Evolutionary conservation across 37 sponge, comb jelly and placozoan genomes (phyloP).

Genomic region (Halichondria panicea): DNA sequence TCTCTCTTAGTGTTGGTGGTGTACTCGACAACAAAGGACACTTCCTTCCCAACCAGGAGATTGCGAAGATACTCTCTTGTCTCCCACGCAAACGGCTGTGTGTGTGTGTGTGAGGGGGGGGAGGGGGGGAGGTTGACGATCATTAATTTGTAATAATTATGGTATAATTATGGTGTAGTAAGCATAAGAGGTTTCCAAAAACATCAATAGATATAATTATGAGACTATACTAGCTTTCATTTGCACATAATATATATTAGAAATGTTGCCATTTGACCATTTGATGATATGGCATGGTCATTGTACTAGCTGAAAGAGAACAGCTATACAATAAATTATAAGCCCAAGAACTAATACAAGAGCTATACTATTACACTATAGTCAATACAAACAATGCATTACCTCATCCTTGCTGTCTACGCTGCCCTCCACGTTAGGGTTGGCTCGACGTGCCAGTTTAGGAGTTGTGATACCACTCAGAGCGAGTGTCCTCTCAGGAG

Average conservation of each 20-base stretch:
- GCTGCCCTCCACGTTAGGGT: conserved; percentile 32
- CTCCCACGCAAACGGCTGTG: conserved; percentile 95
- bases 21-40: conserved; percentile 83
- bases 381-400: too few species aligned
- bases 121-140: neutral
- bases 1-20: conserved; percentile 19
- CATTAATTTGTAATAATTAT: too few species aligned
- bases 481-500: conserved; percentile 81
- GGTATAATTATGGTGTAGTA: too few species aligned
- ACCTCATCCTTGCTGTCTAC: conserved; percentile 66
- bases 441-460: conserved; percentile 71
- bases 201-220: too few species aligned
- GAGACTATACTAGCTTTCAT: too few species aligned
- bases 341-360: neutral
- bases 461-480: conserved; percentile 89
- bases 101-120: neutral
- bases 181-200: too few species aligned
- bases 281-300: conserved; percentile 1
- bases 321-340: neutral
- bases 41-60: conserved; percentile 85
- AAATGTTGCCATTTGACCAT: neutral
- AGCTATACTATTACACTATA: neutral
- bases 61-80: conserved; percentile 86
- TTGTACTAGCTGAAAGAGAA: neutral
- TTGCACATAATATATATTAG: too few species aligned